These are phyloP conservation scores for Forbesichthys papilliferus DNA, from an alignment of 2,113 vertebrate species.

Conservation along the genomic window DNA sequence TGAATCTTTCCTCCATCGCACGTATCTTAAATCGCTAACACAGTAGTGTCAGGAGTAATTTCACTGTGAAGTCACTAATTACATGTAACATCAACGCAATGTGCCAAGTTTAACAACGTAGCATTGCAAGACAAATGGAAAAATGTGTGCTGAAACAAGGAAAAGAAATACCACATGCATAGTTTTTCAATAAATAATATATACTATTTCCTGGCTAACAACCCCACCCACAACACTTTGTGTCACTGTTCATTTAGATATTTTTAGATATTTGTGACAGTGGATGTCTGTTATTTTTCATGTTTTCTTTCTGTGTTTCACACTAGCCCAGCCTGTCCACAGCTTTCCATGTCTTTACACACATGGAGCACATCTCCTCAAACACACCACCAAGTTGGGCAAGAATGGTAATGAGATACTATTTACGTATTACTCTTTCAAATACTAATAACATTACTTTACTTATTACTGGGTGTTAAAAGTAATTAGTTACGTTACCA, in stretches of 20 bases:
- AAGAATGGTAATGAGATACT: no score
- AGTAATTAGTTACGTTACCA: no score
- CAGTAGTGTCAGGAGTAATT: slow-evolving; percentile 95
- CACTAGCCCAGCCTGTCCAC: background rate
- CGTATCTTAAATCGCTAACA: slow-evolving; percentile 92
- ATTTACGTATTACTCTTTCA: no score
- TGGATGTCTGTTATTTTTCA: slow-evolving; percentile 16
- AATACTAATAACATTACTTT: no score
- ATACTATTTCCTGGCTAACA: slow-evolving; percentile 82
- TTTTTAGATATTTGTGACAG: slow-evolving; percentile 46
- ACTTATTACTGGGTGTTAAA: no score
- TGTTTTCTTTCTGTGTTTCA: background rate
- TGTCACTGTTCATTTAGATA: slow-evolving; percentile 21
- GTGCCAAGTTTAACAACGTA: slow-evolving; percentile 96
- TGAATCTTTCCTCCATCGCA: slow-evolving; percentile 86
- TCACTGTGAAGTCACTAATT: slow-evolving; percentile 95
- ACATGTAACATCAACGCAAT: slow-evolving; percentile 94
- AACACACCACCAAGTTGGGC: no score
- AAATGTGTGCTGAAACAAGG: slow-evolving; percentile 90
- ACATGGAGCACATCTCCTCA: background rate
- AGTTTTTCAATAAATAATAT: slow-evolving; percentile 93
- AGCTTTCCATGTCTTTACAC: no score
- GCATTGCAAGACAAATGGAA: slow-evolving; percentile 92
- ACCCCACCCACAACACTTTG: slow-evolving; percentile 26
- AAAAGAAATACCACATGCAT: slow-evolving; percentile 87